These are phyloP conservation scores for Drosophila persimilis DNA, from an alignment of 1,140 invertebrate species.

Conservation along the genomic window DNA sequence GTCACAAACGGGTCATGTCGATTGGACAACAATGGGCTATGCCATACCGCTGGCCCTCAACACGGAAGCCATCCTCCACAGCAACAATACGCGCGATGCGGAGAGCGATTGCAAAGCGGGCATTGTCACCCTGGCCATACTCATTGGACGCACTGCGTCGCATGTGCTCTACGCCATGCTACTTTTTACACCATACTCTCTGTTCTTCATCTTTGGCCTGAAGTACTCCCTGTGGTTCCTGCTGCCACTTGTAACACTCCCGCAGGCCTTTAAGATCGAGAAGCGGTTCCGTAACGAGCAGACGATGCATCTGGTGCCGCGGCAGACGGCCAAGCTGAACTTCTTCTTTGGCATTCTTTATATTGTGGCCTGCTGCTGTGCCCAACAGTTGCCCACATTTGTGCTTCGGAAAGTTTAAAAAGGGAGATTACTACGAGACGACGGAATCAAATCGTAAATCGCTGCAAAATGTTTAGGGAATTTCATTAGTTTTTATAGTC, in stretches of 20 bases:
- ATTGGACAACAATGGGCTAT: slow-evolving; percentile 95
- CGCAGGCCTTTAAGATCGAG: slow-evolving; percentile 94
- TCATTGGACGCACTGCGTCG: slow-evolving; percentile 95
- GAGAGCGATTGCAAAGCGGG: slow-evolving; percentile 93
- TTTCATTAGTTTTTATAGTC: slow-evolving; percentile 60
- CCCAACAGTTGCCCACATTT: slow-evolving; percentile 84
- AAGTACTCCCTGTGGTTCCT: slow-evolving; percentile 94
- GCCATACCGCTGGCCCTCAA: slow-evolving; percentile 96
- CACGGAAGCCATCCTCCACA: slow-evolving; percentile 97
- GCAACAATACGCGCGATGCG: slow-evolving; percentile 96
- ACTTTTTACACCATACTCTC: slow-evolving; percentile 95
- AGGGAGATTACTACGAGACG: slow-evolving; percentile 5
- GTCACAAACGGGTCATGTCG: slow-evolving; percentile 93
- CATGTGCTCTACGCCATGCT: slow-evolving; percentile 95
- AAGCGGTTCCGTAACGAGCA: slow-evolving; percentile 92
- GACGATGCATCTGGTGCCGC: slow-evolving; percentile 91
- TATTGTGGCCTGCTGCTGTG: slow-evolving; percentile 89
- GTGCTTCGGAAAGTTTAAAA: slow-evolving; percentile 54
- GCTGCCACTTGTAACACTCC: slow-evolving; percentile 93
- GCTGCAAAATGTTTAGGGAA: slow-evolving; percentile 72
- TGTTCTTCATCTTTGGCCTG: slow-evolving; percentile 92
- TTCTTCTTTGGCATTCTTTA: slow-evolving; percentile 95
- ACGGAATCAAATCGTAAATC: slow-evolving; percentile 14
- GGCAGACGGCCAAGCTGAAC: slow-evolving; percentile 94
- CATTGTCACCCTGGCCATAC: slow-evolving; percentile 95